phyloP scores from a whole-genome alignment of 2,797 vertebrate species.

The Rhinoraja longicauda region DNA sequence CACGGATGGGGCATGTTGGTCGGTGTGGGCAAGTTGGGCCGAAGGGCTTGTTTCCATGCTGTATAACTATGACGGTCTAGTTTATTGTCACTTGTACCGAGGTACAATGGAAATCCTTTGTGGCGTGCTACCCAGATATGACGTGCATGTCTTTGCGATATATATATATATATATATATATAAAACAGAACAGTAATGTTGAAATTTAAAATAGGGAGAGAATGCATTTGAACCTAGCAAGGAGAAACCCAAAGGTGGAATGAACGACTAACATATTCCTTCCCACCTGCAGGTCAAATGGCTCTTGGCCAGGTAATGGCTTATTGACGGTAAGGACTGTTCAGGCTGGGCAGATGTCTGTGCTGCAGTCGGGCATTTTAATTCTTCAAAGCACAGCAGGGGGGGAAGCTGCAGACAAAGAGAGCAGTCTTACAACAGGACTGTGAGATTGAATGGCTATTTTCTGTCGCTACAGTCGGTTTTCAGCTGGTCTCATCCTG shows the following conservation, averaged over 20 bases:
- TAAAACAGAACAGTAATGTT: too few species aligned
- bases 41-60: too few species aligned
- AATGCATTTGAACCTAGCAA: neutral
- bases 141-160: too few species aligned
- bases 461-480: neutral
- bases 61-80: too few species aligned
- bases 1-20: too few species aligned
- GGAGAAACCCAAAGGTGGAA: too few species aligned
- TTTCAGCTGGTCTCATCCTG: neutral
- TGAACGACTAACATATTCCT: neutral
- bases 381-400: neutral
- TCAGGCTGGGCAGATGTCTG: neutral
- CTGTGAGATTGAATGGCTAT: neutral
- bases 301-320: neutral
- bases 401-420: neutral
- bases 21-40: too few species aligned
- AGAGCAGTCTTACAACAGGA: neutral
- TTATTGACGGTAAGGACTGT: neutral
- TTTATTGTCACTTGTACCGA: too few species aligned
- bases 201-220: neutral
- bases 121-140: too few species aligned
- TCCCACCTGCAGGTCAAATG: neutral
- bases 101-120: too few species aligned
- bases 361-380: neutral
- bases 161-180: too few species aligned